Evolutionary conservation across 2,797 vertebrate species (phyloP).

Genomic region (Danio jaintianensis): DNA sequence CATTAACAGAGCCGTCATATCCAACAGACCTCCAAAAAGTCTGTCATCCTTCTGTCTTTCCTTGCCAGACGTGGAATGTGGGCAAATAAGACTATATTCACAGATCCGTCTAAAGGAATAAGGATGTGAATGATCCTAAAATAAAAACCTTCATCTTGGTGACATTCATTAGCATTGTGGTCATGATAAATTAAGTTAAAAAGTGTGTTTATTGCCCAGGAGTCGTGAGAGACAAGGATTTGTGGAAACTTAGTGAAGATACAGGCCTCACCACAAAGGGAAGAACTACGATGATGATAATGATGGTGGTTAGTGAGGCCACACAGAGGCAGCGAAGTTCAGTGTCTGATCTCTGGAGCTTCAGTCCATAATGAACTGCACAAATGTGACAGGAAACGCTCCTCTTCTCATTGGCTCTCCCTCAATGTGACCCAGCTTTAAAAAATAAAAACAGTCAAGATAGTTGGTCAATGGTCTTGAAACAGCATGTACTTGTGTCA

Average conservation of each 20-base stretch:
- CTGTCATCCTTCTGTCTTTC: constrained; percentile 49
- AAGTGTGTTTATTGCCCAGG: constrained; percentile 76
- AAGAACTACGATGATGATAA: constrained; percentile 8
- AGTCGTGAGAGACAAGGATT: constrained; percentile 28
- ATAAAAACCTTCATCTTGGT: constrained; percentile 65
- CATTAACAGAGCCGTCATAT: constrained; percentile 60
- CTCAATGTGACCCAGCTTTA: constrained; percentile 96
- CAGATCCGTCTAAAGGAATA: constrained; percentile 60
- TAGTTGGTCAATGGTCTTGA: no score
- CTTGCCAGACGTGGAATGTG: constrained; percentile 65
- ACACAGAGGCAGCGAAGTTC: constrained; percentile 24
- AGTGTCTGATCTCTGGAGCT: constrained; percentile 44
- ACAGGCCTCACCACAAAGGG: constrained; percentile 24
- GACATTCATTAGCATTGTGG: constrained; percentile 47
- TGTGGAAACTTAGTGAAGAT: constrained; percentile 31
- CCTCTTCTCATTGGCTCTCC: constrained; percentile 92
- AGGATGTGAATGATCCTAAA: neutral
- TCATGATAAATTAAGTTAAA: constrained; percentile 66
- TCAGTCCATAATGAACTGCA: constrained; percentile 96
- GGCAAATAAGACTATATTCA: constrained; percentile 64
- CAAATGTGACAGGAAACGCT: constrained; percentile 96
- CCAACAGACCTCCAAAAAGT: constrained; percentile 43
- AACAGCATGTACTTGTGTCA: no score
- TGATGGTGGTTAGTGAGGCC: constrained; percentile 27
- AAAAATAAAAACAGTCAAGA: neutral